A percentile compares a stretch with the other conserved stretches of the same genome.
phyloP scores from a whole-genome alignment of 1,140 invertebrate species.

The Megalopta genalis region DNA sequence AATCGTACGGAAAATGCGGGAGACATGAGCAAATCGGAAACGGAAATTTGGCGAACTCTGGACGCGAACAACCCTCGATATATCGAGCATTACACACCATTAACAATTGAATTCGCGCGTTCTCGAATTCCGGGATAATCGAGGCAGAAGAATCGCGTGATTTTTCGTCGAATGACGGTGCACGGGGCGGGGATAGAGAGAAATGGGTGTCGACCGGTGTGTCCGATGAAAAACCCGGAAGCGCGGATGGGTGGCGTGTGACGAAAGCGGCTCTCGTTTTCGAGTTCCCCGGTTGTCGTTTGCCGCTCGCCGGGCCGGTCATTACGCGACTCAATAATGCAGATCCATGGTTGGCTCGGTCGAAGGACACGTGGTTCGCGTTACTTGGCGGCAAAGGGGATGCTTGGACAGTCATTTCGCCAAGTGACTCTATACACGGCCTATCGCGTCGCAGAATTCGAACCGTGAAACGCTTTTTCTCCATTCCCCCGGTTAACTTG shows the following conservation, averaged over 20 bases:
- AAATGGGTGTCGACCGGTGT: not conserved
- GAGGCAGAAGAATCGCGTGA: not conserved
- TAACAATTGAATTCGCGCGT: not conserved
- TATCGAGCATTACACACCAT: too few relatives aligned
- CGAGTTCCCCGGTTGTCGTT: not conserved
- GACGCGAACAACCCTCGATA: too few relatives aligned
- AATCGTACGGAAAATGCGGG: too few relatives aligned
- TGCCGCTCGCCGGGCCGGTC: too few relatives aligned
- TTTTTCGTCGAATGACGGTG: not conserved
- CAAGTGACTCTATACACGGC: not conserved
- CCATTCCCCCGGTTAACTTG: too few relatives aligned
- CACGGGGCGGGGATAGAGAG: too few relatives aligned
- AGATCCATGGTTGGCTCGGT: not conserved
- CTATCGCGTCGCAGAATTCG: too few relatives aligned
- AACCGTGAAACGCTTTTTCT: too few relatives aligned
- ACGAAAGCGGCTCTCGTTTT: slow-evolving; percentile 5
- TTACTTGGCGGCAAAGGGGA: not conserved
- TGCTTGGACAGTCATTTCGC: not conserved
- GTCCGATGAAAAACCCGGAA: too few relatives aligned
- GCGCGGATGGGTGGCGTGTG: too few relatives aligned
- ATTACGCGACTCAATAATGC: slow-evolving; percentile 29
- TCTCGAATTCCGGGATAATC: not conserved
- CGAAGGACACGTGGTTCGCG: slow-evolving; percentile 17
- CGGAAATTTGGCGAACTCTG: too few relatives aligned
- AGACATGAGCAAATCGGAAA: too few relatives aligned